These are phyloP conservation scores for Lacanobia oleracea DNA, from an alignment of 2,888 invertebrate species.

Conservation along the genomic window DNA sequence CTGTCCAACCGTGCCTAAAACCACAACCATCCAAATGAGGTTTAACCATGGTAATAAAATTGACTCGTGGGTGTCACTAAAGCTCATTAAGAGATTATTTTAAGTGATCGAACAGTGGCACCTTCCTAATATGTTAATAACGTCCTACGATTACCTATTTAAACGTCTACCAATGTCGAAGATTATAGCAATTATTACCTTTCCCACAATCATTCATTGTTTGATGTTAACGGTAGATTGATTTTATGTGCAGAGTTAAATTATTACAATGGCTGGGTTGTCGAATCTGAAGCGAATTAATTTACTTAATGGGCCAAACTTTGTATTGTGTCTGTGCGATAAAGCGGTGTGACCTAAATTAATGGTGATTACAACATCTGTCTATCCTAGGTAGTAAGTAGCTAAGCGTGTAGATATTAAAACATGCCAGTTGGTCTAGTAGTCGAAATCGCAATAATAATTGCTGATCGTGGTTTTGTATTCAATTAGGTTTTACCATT, in stretches of 20 bases:
- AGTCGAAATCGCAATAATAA: neutral
- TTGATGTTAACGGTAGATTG: neutral
- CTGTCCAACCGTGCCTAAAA: too few species aligned
- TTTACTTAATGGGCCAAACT: slow-evolving; percentile 32
- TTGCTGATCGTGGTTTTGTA: neutral
- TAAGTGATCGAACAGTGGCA: neutral
- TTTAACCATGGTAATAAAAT: neutral
- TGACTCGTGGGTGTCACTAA: neutral
- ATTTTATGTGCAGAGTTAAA: slow-evolving; percentile 39
- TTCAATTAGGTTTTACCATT: too few species aligned
- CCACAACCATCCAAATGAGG: neutral
- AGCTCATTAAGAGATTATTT: slow-evolving; percentile 15
- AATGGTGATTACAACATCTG: neutral
- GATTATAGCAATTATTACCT: slow-evolving; percentile 22
- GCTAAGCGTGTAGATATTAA: neutral
- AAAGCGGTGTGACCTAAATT: slow-evolving; percentile 19
- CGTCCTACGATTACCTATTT: neutral
- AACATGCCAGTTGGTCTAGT: neutral
- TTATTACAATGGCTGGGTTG: slow-evolving; percentile 19
- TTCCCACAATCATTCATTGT: slow-evolving; percentile 18
- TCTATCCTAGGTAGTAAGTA: neutral
- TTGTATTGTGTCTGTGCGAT: slow-evolving; percentile 34
- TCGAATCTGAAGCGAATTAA: slow-evolving; percentile 34
- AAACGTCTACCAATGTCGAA: neutral
- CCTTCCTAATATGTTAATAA: neutral